phyloP scores from a whole-genome alignment of 1,140 invertebrate genomes.

The Stegodyphus dumicola region DNA sequence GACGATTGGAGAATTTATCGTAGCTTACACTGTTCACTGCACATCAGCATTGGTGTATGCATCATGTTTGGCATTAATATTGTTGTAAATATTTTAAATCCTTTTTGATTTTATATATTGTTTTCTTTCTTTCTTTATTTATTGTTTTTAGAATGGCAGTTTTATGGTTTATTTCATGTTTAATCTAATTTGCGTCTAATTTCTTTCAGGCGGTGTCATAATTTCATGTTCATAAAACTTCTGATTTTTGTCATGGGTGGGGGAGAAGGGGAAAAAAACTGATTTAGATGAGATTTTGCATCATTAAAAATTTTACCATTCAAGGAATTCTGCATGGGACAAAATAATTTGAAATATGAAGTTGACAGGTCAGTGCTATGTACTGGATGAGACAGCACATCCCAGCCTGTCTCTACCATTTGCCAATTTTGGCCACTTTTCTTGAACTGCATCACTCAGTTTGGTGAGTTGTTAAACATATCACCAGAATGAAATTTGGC shows the following conservation, averaged over 20 bases:
- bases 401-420: constrained; percentile 62
- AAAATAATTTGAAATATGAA: constrained; percentile 65
- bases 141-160: too few relatives aligned
- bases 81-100: too few relatives aligned
- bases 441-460: neutral
- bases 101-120: too few relatives aligned
- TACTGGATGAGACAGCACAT: constrained; percentile 64
- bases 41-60: too few relatives aligned
- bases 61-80: too few relatives aligned
- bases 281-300: constrained; percentile 12
- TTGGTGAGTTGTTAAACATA: neutral
- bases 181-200: too few relatives aligned
- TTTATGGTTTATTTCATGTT: too few relatives aligned
- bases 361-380: constrained; percentile 65
- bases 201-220: constrained; percentile 17
- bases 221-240: constrained; percentile 6
- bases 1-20: too few relatives aligned
- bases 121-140: too few relatives aligned
- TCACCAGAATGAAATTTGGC: neutral
- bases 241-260: neutral
- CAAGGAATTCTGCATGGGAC: constrained; percentile 56
- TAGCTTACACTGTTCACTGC: too few relatives aligned
- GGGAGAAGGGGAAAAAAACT: neutral
- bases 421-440: neutral
- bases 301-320: constrained; percentile 62